A percentile compares a stretch with the other conserved stretches of the same genome.
phyloP scores from a whole-genome alignment of 2,888 invertebrate genomes.

The Ctena decussata region DNA sequence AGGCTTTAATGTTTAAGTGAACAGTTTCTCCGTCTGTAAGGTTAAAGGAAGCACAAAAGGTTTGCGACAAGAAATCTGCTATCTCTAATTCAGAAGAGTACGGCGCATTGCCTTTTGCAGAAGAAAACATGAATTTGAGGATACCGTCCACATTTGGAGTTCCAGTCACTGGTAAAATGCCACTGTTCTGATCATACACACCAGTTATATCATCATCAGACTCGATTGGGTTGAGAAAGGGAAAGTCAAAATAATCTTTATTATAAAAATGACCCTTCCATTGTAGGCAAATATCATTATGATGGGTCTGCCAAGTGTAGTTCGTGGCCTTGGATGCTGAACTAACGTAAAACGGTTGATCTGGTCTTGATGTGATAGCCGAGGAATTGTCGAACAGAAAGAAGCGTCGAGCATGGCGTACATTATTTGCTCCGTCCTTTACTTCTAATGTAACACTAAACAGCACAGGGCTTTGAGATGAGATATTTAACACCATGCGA shows the following conservation, averaged over 20 bases:
- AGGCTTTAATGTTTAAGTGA: slow-evolving; percentile 43
- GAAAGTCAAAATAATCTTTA: slow-evolving; percentile 20
- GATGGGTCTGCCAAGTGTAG: slow-evolving; percentile 59
- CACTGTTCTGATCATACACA: slow-evolving; percentile 64
- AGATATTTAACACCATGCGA: neutral
- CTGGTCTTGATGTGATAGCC: slow-evolving; percentile 17
- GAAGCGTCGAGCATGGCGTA: slow-evolving; percentile 53
- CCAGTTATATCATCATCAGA: slow-evolving; percentile 31
- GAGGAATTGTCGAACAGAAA: slow-evolving; percentile 62
- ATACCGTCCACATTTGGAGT: slow-evolving; percentile 67
- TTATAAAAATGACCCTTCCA: slow-evolving; percentile 60
- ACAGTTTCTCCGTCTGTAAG: slow-evolving; percentile 64
- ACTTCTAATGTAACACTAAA: slow-evolving; percentile 39
- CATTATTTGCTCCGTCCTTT: slow-evolving; percentile 63
- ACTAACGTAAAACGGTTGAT: slow-evolving; percentile 9
- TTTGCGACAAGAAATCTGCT: slow-evolving; percentile 39
- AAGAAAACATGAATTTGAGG: slow-evolving; percentile 34
- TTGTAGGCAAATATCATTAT: slow-evolving; percentile 38
- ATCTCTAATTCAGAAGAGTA: slow-evolving; percentile 1
- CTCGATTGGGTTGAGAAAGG: slow-evolving; percentile 32
- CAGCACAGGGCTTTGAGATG: slow-evolving; percentile 23
- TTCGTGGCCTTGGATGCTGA: slow-evolving; percentile 43
- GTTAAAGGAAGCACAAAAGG: slow-evolving; percentile 34
- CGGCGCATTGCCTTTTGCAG: slow-evolving; percentile 1
- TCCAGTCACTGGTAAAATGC: slow-evolving; percentile 60